Evolutionary conservation across 2,797 vertebrate genomes (phyloP), one percentile per base, ranked within the genome.

Genomic region (Coregonus sp.): DNA sequence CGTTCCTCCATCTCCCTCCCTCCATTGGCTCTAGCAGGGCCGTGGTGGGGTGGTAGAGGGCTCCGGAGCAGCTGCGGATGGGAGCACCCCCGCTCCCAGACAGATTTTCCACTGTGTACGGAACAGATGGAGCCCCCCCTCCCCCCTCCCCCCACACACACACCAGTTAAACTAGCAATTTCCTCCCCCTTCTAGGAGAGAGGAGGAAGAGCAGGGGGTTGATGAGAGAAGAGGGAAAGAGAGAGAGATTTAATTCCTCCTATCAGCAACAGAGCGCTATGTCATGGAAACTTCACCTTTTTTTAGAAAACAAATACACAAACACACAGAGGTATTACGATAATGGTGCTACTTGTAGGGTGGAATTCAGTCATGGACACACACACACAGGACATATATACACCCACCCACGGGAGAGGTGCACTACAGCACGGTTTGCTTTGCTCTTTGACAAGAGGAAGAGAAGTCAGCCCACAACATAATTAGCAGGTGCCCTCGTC

Each of bases 111-210:
- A 85, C 81, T 77, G 69, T 83, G 77, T 78, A 83, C 72, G 71
- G 78, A 87, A 84, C 89, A 88, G 86, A 88, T 88, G 89, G 86
- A 84, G 75, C 7, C 40, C 40, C 40, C 7, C 37, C 25, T 25
- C 6, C 40, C 2, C 20, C 5, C 4, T 40, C 6, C n/a, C 29
- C 50, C 0, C 70, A 71, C 40, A 16, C 47, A 29, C 14, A 33
- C 25, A 18, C 7, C 40, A 47, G 40, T 47, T 47, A 47, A 47
- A 47, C 40, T 9, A 47, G 14, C 16, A 51, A 78, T 54, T 65
- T 68, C 47, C 6, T 1, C 67, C 70, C 54, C 25, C 71, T 50
- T 68, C 14, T 70, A 74, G 56, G 56, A 61, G n/a, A 61, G n/a
- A 61, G 18, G 25, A 25, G 25, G 25, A 25, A 25, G 25, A 25